Evolutionary conservation across 2,797 vertebrate genomes (phyloP).

Genomic region (Tolypeutes matacus): DNA sequence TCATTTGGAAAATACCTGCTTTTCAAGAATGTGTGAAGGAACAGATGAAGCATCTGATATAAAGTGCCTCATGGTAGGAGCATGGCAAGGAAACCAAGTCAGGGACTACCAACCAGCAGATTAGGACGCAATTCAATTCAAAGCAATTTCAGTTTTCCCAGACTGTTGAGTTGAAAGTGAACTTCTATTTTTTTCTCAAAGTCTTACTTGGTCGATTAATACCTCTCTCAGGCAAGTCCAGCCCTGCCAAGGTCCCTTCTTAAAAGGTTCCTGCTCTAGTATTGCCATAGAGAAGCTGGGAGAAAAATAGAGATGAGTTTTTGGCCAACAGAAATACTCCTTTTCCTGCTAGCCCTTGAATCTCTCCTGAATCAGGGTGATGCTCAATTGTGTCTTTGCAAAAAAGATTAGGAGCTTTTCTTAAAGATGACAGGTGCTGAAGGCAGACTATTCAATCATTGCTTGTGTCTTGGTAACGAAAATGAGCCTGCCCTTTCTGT

Average conservation of each 20-base stretch:
- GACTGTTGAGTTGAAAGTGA: background rate
- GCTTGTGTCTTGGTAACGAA: too few species aligned
- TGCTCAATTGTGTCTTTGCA: background rate
- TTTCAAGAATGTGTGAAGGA: background rate
- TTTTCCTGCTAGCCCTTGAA: background rate
- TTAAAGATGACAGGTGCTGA: background rate
- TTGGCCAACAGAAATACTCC: background rate
- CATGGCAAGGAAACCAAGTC: conserved; percentile 10
- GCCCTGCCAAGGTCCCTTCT: background rate
- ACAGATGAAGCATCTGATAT: background rate
- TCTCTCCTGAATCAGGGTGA: background rate
- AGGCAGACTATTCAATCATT: background rate
- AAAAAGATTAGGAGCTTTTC: background rate
- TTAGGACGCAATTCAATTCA: background rate
- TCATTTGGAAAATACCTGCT: conserved; percentile 37
- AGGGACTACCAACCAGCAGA: background rate
- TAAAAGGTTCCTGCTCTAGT: background rate
- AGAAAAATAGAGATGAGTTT: background rate
- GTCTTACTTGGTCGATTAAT: background rate
- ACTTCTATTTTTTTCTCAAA: background rate
- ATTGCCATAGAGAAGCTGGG: background rate
- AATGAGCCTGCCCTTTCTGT: conserved; percentile 51
- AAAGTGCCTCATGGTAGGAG: conserved; percentile 22
- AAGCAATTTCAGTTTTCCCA: background rate
- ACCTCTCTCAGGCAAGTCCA: background rate